phyloP scores from a whole-genome alignment of 2,797 vertebrate genomes.

The Hipposideros larvatus region DNA sequence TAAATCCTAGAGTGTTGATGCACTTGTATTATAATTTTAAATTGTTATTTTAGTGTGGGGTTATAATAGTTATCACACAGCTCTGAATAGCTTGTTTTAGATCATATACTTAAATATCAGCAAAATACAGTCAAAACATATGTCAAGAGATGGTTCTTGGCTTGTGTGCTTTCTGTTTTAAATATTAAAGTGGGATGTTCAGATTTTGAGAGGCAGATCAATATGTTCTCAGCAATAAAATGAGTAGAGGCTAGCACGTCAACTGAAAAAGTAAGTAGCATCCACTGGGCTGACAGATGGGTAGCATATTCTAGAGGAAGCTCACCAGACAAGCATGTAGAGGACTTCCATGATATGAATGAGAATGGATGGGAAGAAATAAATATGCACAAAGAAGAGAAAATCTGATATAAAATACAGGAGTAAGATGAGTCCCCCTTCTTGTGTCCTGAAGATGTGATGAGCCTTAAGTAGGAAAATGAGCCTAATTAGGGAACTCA shows the following conservation, averaged over 20 bases:
- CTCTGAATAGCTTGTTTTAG: background rate
- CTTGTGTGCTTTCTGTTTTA: slow-evolving; percentile 33
- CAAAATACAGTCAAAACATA: background rate
- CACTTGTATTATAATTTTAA: slow-evolving; percentile 35
- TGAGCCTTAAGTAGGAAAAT: background rate
- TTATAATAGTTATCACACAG: background rate
- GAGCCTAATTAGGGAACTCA: background rate
- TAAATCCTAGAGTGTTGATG: background rate
- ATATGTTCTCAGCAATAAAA: background rate
- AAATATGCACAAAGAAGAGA: background rate
- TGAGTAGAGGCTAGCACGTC: background rate
- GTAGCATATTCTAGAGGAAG: background rate
- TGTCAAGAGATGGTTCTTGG: background rate
- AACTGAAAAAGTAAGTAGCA: background rate
- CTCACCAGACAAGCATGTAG: background rate
- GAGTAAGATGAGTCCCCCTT: background rate
- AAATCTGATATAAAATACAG: background rate
- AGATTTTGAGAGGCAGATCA: background rate
- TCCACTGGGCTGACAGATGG: background rate
- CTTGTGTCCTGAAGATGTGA: background rate
- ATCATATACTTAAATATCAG: background rate
- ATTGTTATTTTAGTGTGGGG: background rate
- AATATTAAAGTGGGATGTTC: background rate
- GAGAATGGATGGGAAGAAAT: background rate
- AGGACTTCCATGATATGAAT: background rate